Evolutionary conservation across 2,797 vertebrate genomes (phyloP).

Genomic region (Channa striata): DNA sequence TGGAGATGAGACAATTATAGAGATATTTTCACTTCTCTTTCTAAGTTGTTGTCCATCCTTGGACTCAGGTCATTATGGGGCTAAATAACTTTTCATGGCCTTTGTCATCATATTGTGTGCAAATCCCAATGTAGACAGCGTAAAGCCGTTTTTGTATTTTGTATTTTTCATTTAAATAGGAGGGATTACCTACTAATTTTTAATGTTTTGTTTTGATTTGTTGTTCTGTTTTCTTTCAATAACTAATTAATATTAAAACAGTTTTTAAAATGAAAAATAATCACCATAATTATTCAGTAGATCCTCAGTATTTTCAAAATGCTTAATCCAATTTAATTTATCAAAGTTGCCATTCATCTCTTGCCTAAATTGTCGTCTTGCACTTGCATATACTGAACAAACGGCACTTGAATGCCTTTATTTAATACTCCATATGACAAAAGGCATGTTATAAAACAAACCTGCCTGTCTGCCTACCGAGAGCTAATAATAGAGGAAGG

Average conservation of each 20-base stretch:
- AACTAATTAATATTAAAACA: too few species aligned
- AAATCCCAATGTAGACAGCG: not conserved
- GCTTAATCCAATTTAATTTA: too few species aligned
- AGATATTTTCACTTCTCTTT: constrained; percentile 33
- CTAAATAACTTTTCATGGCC: constrained; percentile 6
- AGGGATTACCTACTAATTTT: not conserved
- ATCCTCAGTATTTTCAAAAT: too few species aligned
- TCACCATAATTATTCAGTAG: too few species aligned
- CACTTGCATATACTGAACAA: not conserved
- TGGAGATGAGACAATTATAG: constrained; percentile 54
- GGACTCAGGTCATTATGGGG: constrained; percentile 18
- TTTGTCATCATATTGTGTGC: not conserved
- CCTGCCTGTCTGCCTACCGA: not conserved
- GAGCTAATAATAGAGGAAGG: not conserved
- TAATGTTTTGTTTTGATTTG: not conserved
- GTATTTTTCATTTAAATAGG: too few species aligned
- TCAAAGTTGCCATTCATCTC: not conserved
- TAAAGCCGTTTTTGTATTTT: not conserved
- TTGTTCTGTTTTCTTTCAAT: too few species aligned
- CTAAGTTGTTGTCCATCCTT: not conserved
- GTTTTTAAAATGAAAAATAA: too few species aligned
- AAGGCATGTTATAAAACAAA: constrained; percentile 17
- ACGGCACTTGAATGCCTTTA: too few species aligned
- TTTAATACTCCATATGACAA: not conserved
- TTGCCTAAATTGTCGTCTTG: not conserved